Evolutionary conservation across 2,888 invertebrate genomes (phyloP).

Genomic region (Caenorhabditis plicata): DNA sequence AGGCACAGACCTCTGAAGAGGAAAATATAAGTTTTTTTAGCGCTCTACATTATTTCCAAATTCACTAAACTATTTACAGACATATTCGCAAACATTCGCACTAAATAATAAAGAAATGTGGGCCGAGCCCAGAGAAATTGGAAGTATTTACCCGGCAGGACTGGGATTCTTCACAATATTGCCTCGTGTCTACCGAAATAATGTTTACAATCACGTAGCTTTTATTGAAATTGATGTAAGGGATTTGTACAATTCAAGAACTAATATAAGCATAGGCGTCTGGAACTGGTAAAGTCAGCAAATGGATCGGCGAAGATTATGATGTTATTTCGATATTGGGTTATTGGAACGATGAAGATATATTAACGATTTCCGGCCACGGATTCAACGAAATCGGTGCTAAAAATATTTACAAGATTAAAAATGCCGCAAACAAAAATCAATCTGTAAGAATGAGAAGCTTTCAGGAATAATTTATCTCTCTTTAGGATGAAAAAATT

Average conservation of each 20-base stretch:
- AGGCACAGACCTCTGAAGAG: too few species aligned
- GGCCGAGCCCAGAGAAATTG: conserved; percentile 49
- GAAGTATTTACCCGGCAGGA: conserved; percentile 44
- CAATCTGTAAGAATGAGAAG: conserved; percentile 1
- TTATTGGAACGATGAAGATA: conserved; percentile 54
- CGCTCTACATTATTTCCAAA: not conserved
- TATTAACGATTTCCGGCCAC: conserved; percentile 21
- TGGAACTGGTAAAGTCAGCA: conserved; percentile 34
- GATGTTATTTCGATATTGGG: conserved; percentile 66
- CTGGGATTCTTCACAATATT: conserved; percentile 66
- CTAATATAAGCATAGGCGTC: too few species aligned
- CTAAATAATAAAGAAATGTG: conserved; percentile 44
- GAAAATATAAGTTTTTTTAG: too few species aligned
- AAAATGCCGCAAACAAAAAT: conserved; percentile 17
- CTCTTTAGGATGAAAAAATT: not conserved
- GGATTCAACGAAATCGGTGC: conserved; percentile 30
- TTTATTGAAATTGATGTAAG: conserved; percentile 63
- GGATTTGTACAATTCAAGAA: too few species aligned
- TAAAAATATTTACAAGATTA: conserved; percentile 13
- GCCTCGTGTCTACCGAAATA: conserved; percentile 63
- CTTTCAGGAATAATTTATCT: not conserved
- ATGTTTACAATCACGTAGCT: conserved; percentile 67
- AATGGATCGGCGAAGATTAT: conserved; percentile 65
- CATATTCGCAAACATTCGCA: conserved; percentile 32
- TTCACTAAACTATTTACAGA: conserved; percentile 21